A percentile compares a stretch with the other conserved stretches of the same genome.
Conservation (phyloP, 1,140 invertebrate genomes). For the Eriocheir sinensis region DNA sequence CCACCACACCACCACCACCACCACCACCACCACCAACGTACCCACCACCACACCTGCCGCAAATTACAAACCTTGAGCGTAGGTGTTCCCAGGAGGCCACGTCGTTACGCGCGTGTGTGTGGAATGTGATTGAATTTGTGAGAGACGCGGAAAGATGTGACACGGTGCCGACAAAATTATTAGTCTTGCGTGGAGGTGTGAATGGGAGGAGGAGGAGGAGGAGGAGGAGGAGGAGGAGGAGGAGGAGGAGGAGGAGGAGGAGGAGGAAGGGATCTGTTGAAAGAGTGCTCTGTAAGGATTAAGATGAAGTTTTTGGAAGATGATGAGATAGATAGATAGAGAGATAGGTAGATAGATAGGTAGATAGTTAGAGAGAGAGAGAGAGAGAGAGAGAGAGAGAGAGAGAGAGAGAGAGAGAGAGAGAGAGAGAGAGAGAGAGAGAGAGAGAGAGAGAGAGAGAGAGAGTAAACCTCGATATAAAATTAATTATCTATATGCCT, state of each 20-base stretch:
- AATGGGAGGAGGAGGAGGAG: background rate
- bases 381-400: background rate
- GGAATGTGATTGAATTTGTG: background rate
- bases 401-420: constrained; percentile 20
- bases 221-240: background rate
- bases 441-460: background rate
- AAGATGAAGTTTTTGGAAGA: background rate
- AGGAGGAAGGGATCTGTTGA: background rate
- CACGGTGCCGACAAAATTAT: background rate
- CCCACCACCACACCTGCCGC: too few species aligned
- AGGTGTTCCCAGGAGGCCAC: background rate
- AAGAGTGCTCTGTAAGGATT: background rate
- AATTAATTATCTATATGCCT: background rate
- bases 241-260: background rate
- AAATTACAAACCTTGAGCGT: background rate
- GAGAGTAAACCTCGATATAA: background rate
- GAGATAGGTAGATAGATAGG: background rate
- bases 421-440: background rate
- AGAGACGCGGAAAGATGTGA: background rate
- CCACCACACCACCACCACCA: too few species aligned
- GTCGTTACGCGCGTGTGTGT: constrained; percentile 5
- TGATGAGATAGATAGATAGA: background rate
- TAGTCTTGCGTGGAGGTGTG: too few species aligned
- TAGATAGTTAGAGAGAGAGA: background rate
- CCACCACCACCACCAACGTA: too few species aligned